Evolutionary conservation across 2,888 invertebrate species (phyloP).

Genomic region (Aporophyla nigra): DNA sequence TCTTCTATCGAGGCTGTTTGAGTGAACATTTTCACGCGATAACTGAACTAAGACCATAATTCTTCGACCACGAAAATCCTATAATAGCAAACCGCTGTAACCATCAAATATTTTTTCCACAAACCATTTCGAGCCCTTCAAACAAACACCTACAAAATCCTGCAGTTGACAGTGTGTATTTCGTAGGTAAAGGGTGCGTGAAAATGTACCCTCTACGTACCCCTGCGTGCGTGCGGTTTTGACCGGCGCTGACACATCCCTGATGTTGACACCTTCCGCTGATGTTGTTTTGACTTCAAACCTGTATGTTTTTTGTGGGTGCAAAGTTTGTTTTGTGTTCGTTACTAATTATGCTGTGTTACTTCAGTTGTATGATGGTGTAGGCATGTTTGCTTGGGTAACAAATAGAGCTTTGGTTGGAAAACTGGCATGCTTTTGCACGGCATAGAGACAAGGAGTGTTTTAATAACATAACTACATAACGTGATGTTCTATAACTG

Average conservation of each 20-base stretch:
- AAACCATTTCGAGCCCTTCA: conserved; percentile 21
- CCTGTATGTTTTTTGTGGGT: conserved; percentile 45
- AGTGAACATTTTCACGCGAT: neutral
- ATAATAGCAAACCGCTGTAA: no score
- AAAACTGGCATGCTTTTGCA: neutral
- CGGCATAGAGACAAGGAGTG: no score
- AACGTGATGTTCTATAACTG: no score
- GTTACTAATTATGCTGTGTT: conserved; percentile 31
- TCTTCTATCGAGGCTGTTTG: neutral
- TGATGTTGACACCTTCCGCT: conserved; percentile 53
- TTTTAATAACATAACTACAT: no score
- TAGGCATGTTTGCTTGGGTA: conserved; percentile 15
- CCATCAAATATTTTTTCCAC: conserved; percentile 12
- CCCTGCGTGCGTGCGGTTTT: conserved; percentile 57
- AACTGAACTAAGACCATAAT: neutral
- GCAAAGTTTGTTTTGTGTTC: conserved; percentile 23
- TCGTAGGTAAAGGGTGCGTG: conserved; percentile 43
- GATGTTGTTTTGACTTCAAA: conserved; percentile 48
- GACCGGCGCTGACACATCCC: conserved; percentile 47
- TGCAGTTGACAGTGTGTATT: conserved; percentile 45
- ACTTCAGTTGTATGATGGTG: neutral
- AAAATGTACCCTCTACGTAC: conserved; percentile 17
- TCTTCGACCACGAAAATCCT: neutral
- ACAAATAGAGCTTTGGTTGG: conserved; percentile 14
- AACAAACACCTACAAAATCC: conserved; percentile 20